A percentile compares a stretch with the other conserved stretches of the same genome.
These are phyloP conservation scores for Diogma glabrata DNA, from an alignment of 2,888 invertebrate genomes.

Conservation along the genomic window DNA sequence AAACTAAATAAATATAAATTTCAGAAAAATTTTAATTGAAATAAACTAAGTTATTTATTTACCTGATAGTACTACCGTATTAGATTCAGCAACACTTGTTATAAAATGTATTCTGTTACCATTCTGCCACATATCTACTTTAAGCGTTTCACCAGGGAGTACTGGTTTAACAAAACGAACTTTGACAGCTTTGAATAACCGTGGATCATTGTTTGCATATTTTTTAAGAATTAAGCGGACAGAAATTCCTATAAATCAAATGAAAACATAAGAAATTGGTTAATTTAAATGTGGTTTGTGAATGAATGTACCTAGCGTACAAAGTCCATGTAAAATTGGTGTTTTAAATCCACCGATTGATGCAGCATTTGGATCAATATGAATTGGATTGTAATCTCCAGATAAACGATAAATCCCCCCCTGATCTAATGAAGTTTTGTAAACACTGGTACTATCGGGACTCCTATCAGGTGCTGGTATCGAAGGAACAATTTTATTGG, in stretches of 20 bases:
- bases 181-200: conserved; percentile 77
- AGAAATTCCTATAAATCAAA: conserved; percentile 46
- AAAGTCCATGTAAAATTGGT: conserved; percentile 93
- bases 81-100: conserved; percentile 71
- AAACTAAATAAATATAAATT: no score
- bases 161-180: conserved; percentile 92
- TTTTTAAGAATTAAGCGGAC: conserved; percentile 56
- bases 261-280: no score
- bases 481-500: conserved; percentile 41
- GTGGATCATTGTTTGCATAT: conserved; percentile 68
- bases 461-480: conserved; percentile 56
- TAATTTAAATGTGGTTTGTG: no score
- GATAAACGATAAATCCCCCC: conserved; percentile 64
- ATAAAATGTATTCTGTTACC: conserved; percentile 77
- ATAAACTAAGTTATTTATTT: no score
- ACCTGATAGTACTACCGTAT: conserved; percentile 66
- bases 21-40: no score
- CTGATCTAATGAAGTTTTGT: conserved; percentile 72
- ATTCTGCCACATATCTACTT: conserved; percentile 90
- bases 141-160: conserved; percentile 83
- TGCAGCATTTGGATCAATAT: conserved; percentile 87
- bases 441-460: conserved; percentile 65
- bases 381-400: conserved; percentile 90
- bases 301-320: conserved; percentile 48
- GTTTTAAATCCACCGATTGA: conserved; percentile 63